A percentile compares a stretch with the other conserved stretches of the same genome.
Evolutionary conservation across 2,113 vertebrate species (phyloP).

Genomic region (Okapia johnstoni): DNA sequence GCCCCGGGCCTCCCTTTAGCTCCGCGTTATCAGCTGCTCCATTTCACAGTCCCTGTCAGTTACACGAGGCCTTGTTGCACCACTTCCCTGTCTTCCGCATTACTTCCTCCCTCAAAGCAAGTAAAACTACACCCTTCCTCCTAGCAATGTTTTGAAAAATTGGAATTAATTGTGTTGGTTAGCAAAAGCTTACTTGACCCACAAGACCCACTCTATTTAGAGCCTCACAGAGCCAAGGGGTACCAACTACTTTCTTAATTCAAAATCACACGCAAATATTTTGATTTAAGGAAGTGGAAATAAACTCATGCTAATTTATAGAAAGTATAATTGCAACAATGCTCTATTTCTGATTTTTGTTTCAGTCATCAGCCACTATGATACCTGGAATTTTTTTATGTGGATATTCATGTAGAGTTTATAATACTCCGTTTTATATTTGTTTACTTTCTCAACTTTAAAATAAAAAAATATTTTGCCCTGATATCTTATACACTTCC

Average conservation of each 20-base stretch:
- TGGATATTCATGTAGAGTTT: not conserved
- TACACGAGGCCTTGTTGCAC: not conserved
- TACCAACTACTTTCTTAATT: not conserved
- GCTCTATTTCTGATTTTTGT: not conserved
- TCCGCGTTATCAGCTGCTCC: not conserved
- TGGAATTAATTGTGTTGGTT: not conserved
- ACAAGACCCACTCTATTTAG: not conserved
- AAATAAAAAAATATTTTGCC: not conserved
- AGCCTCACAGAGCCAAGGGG: not conserved
- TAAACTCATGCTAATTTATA: not conserved
- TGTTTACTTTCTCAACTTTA: not conserved
- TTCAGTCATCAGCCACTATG: not conserved
- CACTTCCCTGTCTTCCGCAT: not conserved
- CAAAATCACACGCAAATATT: not conserved
- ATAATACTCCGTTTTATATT: not conserved
- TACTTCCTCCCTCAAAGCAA: not conserved
- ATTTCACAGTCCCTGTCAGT: not conserved
- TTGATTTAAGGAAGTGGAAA: not conserved
- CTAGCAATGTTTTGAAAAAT: not conserved
- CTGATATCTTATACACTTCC: not conserved
- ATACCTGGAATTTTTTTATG: slow-evolving; percentile 76
- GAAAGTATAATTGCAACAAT: not conserved
- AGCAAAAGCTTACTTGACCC: not conserved
- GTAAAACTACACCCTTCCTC: not conserved
- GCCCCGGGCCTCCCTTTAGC: not conserved